Evolutionary conservation across 2,888 invertebrate species (phyloP).

Genomic region (Linyphia triangularis): DNA sequence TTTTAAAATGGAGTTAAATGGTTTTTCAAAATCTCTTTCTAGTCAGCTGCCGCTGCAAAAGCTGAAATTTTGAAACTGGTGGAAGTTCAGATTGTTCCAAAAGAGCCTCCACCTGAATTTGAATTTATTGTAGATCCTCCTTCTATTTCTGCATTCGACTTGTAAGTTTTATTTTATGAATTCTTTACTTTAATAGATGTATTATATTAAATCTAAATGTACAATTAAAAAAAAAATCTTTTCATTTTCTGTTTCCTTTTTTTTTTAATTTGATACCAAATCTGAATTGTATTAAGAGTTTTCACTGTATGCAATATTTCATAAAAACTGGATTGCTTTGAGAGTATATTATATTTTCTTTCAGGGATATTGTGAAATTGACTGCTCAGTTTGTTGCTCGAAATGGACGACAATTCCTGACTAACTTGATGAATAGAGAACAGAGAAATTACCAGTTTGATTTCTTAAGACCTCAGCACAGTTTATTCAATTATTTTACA

Average conservation of each 20-base stretch:
- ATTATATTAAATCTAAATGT: not conserved
- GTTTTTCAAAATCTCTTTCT: not conserved
- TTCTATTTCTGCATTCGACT: slow-evolving; percentile 97
- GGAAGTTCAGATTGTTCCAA: slow-evolving; percentile 91
- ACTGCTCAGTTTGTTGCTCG: slow-evolving; percentile 99
- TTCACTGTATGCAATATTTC: too few species aligned
- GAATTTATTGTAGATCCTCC: slow-evolving; percentile 98
- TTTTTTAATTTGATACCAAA: too few species aligned
- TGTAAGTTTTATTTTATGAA: slow-evolving; percentile 82
- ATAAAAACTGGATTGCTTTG: not conserved
- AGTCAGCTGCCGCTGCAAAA: slow-evolving; percentile 40
- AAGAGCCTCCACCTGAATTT: slow-evolving; percentile 93
- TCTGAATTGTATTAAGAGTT: not conserved
- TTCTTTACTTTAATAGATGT: not conserved
- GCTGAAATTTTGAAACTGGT: slow-evolving; percentile 80
- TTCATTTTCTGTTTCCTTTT: too few species aligned
- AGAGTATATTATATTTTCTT: not conserved
- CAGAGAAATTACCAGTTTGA: slow-evolving; percentile 99
- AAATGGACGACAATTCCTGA: slow-evolving; percentile 98
- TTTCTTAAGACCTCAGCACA: slow-evolving; percentile 98
- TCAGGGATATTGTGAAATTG: slow-evolving; percentile 95
- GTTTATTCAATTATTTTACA: slow-evolving; percentile 98
- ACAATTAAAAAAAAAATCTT: too few species aligned
- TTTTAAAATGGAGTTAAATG: not conserved
- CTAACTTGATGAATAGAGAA: slow-evolving; percentile 98